Conservation (phyloP, 2,888 invertebrate species). For the Lepeophtheirus nordmannii region DNA sequence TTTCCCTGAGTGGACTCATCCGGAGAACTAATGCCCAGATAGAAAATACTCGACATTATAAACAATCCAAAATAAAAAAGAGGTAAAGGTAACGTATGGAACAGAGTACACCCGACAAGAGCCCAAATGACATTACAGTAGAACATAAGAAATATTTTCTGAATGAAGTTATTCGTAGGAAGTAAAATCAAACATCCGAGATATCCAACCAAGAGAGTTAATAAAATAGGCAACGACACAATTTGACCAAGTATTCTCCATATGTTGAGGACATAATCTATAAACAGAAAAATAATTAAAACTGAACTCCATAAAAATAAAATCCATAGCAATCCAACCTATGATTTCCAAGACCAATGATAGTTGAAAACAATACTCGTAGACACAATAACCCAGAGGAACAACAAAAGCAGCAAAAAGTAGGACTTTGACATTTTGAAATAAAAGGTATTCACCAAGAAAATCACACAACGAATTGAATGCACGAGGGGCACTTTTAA, state of each 20-base stretch:
- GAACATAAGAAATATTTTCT: not conserved
- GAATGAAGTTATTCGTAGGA: not conserved
- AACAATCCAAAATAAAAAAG: not conserved
- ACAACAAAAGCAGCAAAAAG: not conserved
- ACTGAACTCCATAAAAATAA: too few relatives aligned
- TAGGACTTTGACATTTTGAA: not conserved
- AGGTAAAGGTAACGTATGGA: conserved; percentile 1
- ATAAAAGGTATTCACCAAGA: not conserved
- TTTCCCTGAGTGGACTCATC: not conserved
- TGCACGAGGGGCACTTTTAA: not conserved
- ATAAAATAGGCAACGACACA: not conserved
- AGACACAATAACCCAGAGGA: not conserved
- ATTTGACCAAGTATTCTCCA: not conserved
- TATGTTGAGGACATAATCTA: not conserved
- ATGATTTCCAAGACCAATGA: not conserved
- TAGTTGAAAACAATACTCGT: not conserved
- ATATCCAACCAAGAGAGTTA: not conserved
- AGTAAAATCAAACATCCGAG: not conserved
- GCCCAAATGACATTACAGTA: not conserved
- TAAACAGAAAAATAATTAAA: too few relatives aligned
- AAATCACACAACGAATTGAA: not conserved
- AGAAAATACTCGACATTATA: not conserved
- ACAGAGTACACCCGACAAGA: not conserved
- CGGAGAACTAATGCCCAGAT: not conserved
- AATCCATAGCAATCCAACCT: not conserved